Base-by-base conservation (phyloP, 2,797 vertebrate species). In the Ptychobarbus kaznakovi region DNA sequence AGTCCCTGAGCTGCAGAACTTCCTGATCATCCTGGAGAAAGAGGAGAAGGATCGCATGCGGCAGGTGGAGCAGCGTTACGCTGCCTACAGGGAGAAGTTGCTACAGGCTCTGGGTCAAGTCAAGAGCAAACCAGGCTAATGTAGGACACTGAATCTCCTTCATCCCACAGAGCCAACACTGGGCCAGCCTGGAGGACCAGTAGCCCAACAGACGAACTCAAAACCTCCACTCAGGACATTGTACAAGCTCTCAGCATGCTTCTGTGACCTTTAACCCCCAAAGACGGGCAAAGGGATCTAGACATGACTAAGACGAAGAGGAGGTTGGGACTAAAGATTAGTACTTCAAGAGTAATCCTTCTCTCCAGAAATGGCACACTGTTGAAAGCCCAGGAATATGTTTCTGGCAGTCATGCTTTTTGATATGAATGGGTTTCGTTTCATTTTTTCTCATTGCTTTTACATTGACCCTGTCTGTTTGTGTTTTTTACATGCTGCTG, bases 1-100 rank as follows among this genome's bases (percentile, higher is more conserved):
- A 9, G 95, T 99, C 88, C 98, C 98, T 0, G 98, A 99, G 93
- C 96, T 99, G 46, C 97, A 99, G 91, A 99, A 99, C 94, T 99
- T 99, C 94, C 91, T 99, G 89, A 94, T 96, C 8, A 97, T 99
- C 91, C 93, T 99, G 93, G 93, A 94, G 86, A 99, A 96, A 79
- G 98, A 99, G 84, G 98, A 99, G 90, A 91, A 93, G 3, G 98
- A 99, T 74, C 97, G 97, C 46, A 92, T 98, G 79, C 96, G 96
- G 25, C 94, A 95, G 81, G 97, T 99, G 88, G 91, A 95, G 86
- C 96, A 95, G 83, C 98, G 96, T 91, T 99, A 98, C 0, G 6
- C 87, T 61, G 87, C 85, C 68, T 99, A 98, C 90, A 95, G 95
- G 68, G 90, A 96, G 92, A 97, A 93, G 92, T 95, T 99, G 89